Conservation (phyloP, 1,140 invertebrate genomes). For the Liolophura sinensis region DNA sequence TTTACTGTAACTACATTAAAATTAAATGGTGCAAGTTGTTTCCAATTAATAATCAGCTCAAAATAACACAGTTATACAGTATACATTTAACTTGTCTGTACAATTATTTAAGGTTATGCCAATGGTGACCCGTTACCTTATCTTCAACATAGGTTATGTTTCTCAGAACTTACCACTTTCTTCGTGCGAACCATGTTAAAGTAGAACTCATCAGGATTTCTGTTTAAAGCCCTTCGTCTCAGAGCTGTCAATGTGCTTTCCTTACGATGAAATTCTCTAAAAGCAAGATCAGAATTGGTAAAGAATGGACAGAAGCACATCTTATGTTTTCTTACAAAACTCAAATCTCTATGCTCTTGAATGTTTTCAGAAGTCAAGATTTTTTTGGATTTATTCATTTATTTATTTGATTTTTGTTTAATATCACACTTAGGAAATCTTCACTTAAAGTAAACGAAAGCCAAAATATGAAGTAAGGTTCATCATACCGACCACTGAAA, state of each 20-base stretch:
- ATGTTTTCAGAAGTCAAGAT: conserved; percentile 3
- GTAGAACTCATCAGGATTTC: conserved; percentile 98
- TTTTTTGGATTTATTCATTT: too few relatives aligned
- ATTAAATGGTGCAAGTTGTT: neutral
- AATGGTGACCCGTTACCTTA: neutral
- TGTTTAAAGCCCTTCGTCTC: conserved; percentile 81
- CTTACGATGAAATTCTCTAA: conserved; percentile 79
- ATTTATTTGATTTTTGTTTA: too few relatives aligned
- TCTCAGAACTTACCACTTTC: conserved; percentile 63
- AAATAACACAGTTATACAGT: neutral
- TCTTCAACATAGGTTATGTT: neutral
- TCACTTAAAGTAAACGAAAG: too few relatives aligned
- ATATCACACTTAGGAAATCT: too few relatives aligned
- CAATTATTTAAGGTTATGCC: neutral
- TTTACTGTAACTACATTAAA: too few relatives aligned
- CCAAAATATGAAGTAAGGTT: too few relatives aligned
- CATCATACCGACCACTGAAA: too few relatives aligned
- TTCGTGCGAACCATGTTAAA: conserved; percentile 97
- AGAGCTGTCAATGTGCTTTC: conserved; percentile 81
- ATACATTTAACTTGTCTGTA: neutral
- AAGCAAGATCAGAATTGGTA: conserved; percentile 19
- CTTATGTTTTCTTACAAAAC: conserved; percentile 3
- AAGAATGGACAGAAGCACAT: neutral
- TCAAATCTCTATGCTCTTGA: neutral
- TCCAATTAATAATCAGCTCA: neutral